Percentiles rank a stretch among this genome's conserved stretches.
Conservation (phyloP, 2,888 invertebrate genomes). For the Sylvicola fuscatus region DNA sequence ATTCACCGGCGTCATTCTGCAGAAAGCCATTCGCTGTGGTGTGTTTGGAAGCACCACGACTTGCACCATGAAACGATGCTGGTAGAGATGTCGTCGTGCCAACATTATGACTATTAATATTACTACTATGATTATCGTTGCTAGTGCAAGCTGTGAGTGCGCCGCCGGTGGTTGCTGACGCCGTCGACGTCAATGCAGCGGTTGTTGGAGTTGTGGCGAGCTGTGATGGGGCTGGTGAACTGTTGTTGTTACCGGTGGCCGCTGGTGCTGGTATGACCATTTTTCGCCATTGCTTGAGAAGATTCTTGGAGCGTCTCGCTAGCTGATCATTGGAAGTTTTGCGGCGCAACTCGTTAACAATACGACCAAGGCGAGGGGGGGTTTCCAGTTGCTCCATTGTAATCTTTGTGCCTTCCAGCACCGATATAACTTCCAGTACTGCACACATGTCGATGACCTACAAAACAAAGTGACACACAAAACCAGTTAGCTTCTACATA, state of each 20-base stretch:
- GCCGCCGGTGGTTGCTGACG: not conserved
- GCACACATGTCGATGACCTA: conserved; percentile 90
- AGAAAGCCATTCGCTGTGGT: too few species aligned
- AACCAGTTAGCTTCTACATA: not conserved
- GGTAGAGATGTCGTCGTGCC: too few species aligned
- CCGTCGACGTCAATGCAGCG: not conserved
- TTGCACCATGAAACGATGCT: too few species aligned
- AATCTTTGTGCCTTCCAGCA: conserved; percentile 64
- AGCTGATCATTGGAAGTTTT: conserved; percentile 67
- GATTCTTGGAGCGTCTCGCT: conserved; percentile 75
- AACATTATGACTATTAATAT: too few species aligned
- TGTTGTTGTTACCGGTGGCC: not conserved
- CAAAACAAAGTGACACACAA: conserved; percentile 10
- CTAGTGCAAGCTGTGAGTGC: not conserved
- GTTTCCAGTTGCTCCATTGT: conserved; percentile 33
- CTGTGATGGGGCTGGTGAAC: not conserved
- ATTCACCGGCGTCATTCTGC: too few species aligned
- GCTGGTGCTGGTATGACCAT: conserved; percentile 42
- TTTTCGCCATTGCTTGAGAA: conserved; percentile 84
- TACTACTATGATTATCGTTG: too few species aligned
- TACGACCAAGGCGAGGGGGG: conserved; percentile 89
- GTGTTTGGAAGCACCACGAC: too few species aligned
- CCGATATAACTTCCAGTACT: conserved; percentile 81
- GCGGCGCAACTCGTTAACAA: conserved; percentile 77
- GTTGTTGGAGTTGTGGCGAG: not conserved